A percentile compares a stretch with the other conserved stretches of the same genome.
phyloP scores from a whole-genome alignment of 2,888 invertebrate species.

The Oxyscelio sp. region DNA sequence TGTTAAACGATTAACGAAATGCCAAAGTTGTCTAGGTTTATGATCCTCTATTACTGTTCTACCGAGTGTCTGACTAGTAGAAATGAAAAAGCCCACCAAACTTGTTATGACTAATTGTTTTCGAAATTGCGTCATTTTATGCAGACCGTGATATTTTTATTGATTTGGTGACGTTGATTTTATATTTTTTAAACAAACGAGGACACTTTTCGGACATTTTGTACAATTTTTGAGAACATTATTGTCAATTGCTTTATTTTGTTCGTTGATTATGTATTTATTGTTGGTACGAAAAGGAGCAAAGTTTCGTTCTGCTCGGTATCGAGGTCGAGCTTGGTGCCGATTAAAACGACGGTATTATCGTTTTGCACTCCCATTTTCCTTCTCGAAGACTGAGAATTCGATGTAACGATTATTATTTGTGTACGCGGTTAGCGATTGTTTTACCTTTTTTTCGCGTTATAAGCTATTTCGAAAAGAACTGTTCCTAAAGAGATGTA shows the following conservation, averaged over 20 bases:
- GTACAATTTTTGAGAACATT: constrained; percentile 73
- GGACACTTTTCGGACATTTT: constrained; percentile 70
- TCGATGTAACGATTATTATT: constrained; percentile 76
- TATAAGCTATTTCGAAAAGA: constrained; percentile 86
- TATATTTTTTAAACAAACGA: constrained; percentile 79
- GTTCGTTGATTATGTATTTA: constrained; percentile 86
- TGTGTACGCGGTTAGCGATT: constrained; percentile 72
- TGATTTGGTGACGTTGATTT: constrained; percentile 81
- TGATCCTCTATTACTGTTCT: constrained; percentile 81
- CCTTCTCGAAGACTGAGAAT: constrained; percentile 87
- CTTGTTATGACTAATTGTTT: constrained; percentile 66
- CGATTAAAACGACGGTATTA: constrained; percentile 80
- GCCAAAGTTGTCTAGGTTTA: constrained; percentile 89
- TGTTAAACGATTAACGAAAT: constrained; percentile 86
- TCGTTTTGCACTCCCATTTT: constrained; percentile 76
- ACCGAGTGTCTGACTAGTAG: constrained; percentile 75
- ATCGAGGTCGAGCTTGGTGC: constrained; percentile 80
- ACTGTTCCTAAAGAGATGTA: constrained; percentile 88
- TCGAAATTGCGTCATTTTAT: constrained; percentile 54
- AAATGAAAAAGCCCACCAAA: constrained; percentile 27
- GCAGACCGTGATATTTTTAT: constrained; percentile 36
- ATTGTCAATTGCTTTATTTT: constrained; percentile 77
- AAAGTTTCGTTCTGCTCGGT: constrained; percentile 79
- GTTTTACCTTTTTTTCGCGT: constrained; percentile 80
- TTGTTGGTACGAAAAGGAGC: constrained; percentile 75